Conservation (phyloP, 2,797 vertebrate genomes). For the Trematomus bernacchii region DNA sequence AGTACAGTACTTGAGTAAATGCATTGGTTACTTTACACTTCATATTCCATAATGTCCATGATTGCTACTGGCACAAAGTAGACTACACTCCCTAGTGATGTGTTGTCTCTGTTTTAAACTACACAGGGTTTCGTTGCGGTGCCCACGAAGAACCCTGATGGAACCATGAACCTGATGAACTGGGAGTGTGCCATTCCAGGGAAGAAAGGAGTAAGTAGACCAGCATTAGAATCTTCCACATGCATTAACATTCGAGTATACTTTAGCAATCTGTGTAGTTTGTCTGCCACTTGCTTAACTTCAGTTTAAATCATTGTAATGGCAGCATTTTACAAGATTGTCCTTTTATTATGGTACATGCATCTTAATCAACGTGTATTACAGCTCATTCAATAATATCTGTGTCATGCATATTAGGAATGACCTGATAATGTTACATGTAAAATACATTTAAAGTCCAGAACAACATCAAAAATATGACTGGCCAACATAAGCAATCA, state of each 20-base stretch:
- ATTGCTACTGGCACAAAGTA: not conserved
- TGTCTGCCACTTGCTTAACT: accelerated
- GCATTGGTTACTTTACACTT: too few relatives aligned
- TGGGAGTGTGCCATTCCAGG: slow-evolving; percentile 88
- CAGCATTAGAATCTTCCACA: too few relatives aligned
- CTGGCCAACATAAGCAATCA: not conserved
- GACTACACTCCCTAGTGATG: not conserved
- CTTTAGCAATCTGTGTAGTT: not conserved
- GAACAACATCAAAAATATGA: not conserved
- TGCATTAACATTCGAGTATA: not conserved
- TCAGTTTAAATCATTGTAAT: not conserved
- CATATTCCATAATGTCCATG: accelerated
- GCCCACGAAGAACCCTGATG: slow-evolving; percentile 86
- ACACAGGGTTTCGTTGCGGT: slow-evolving; percentile 86
- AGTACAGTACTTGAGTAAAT: too few relatives aligned
- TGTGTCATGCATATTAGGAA: not conserved
- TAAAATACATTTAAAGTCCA: not conserved
- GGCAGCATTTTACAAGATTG: not conserved
- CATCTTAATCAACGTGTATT: not conserved
- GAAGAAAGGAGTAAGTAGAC: slow-evolving; percentile 82
- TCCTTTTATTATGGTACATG: not conserved
- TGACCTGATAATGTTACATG: not conserved
- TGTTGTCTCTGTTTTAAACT: slow-evolving; percentile 14
- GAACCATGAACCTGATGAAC: slow-evolving; percentile 87
- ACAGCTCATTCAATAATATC: not conserved